A percentile compares a stretch with the other conserved stretches of the same genome.
phyloP scores from a whole-genome alignment of 2,113 vertebrate species.

The Eublepharis macularius region DNA sequence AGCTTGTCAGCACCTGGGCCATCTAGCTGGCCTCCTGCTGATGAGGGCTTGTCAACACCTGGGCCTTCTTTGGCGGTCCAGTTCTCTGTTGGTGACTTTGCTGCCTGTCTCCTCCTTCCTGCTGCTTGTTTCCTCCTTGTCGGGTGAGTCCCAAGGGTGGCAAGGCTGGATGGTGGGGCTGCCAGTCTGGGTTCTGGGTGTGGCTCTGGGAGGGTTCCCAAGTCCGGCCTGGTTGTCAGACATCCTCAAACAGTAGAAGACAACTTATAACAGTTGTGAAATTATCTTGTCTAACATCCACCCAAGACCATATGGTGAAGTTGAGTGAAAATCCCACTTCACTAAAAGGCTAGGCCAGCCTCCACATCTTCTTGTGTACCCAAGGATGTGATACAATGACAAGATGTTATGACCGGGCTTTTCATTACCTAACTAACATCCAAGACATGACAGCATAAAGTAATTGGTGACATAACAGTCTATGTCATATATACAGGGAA shows the following conservation, averaged over 20 bases:
- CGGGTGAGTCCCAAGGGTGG: too few species aligned
- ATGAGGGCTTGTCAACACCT: too few species aligned
- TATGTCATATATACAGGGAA: slow-evolving; percentile 32
- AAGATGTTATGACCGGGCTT: slow-evolving; percentile 50
- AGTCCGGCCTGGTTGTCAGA: too few species aligned
- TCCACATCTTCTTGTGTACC: not conserved
- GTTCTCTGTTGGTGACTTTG: too few species aligned
- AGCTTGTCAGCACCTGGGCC: too few species aligned
- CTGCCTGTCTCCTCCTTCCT: too few species aligned
- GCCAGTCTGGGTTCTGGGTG: too few species aligned
- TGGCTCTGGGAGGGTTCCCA: too few species aligned
- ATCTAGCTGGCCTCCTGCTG: too few species aligned
- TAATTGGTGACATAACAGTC: slow-evolving; percentile 20
- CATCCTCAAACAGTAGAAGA: not conserved
- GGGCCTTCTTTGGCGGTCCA: too few species aligned
- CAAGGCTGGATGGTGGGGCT: too few species aligned
- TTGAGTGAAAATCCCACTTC: not conserved
- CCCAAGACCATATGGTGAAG: not conserved
- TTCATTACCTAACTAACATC: slow-evolving; percentile 28
- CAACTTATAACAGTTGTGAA: slow-evolving; percentile 25
- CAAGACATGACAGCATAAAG: not conserved
- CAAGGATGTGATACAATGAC: slow-evolving; percentile 30
- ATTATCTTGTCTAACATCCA: slow-evolving; percentile 34
- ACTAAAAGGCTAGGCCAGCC: not conserved
- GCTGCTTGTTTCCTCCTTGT: too few species aligned